Evolutionary conservation across 30 jellyfish, hydroid and myxozoan genomes (phyloP), one percentile per base, ranked within the genome.

Genomic region (Aurelia aurita): DNA sequence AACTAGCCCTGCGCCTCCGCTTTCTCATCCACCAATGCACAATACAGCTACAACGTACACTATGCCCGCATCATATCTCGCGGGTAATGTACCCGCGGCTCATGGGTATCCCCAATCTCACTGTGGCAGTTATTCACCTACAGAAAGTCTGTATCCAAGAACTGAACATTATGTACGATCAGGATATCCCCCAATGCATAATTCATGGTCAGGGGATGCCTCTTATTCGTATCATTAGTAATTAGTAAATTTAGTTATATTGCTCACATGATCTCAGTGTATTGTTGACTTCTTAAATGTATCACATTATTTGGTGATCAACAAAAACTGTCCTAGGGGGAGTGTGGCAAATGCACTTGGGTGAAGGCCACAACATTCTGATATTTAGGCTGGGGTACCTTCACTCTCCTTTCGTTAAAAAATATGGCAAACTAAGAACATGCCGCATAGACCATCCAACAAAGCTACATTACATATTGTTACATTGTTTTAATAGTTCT

Each of bases 1-100:
- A 3, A 89, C 45, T 61, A 70, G 82, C 28, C 90, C 94, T n/a
- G 97, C 97, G 14, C 97, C 97, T 39, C 97, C 97, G 27, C 85
- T 89, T 10, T 89, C 97, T 3, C 97, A 89, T 45, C 97, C 97
- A 49, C 97, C 97, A 21, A 80, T 89, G 60, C 97, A 80, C 53
- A 89, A 72, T 32, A 64, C 94, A 2, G 85, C 73, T 19, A 55
- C 97, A 2, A 18, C 93, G 58, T 89, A 89, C 47, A 80, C 74
- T 25, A 29, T 81, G 66, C 91, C 87, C 0, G 80, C 89, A 18
- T 29, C 95, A 3, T 89, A 79, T 60, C 58, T 80, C 5, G 77
- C 94, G n/a, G 55, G 55, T 9, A 89, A 84, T 31, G 90, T 57
- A 3, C 87, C 90, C 21, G 77, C 93, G 22, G 45, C 44, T 44